phyloP scores from a whole-genome alignment of 2,888 invertebrate species.

The Empis stercorea region DNA sequence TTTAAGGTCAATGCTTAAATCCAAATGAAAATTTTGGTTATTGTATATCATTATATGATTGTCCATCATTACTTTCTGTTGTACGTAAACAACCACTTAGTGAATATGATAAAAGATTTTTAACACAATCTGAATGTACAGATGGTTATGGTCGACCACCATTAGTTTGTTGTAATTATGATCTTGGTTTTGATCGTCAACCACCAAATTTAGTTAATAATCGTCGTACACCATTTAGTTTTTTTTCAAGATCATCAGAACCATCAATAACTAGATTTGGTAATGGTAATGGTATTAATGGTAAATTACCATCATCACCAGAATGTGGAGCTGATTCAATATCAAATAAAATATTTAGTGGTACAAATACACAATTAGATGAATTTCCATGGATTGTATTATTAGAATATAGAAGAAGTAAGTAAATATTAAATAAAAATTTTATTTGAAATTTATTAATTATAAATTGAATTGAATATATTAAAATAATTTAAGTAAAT shows the following conservation, averaged over 20 bases:
- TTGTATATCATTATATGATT: conserved; percentile 28
- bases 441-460: neutral
- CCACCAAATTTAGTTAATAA: conserved; percentile 8
- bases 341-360: conserved; percentile 48
- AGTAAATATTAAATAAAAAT: conserved; percentile 6
- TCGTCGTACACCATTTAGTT: conserved; percentile 15
- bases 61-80: conserved; percentile 23
- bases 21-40: conserved; percentile 27
- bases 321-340: conserved; percentile 29
- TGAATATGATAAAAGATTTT: conserved; percentile 20
- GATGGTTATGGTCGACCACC: conserved; percentile 21
- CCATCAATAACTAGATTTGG: neutral
- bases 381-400: conserved; percentile 60
- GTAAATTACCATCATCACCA: conserved; percentile 21
- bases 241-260: conserved; percentile 7
- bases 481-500: neutral
- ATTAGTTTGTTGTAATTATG: conserved; percentile 28
- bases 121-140: conserved; percentile 24
- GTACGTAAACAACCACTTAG: conserved; percentile 18
- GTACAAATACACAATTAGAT: conserved; percentile 42
- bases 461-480: neutral
- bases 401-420: conserved; percentile 42
- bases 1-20: conserved; percentile 40
- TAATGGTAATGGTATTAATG: neutral
- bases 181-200: conserved; percentile 20